Conservation (phyloP, 2,797 vertebrate species). For the Lepus townsendii region DNA sequence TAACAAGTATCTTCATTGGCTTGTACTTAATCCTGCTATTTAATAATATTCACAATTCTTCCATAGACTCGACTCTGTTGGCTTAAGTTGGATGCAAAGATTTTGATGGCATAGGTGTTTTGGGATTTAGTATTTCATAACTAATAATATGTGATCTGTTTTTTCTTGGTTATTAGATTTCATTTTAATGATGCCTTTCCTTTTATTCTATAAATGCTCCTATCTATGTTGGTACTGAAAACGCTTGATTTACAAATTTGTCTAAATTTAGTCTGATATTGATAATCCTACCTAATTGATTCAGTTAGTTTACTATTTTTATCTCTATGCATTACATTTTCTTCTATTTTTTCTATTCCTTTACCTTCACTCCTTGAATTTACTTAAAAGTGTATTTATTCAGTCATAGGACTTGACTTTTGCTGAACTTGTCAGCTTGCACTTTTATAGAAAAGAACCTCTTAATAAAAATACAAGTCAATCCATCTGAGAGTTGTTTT, state of each 20-base stretch:
- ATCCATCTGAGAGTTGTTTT: conserved; percentile 69
- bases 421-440: conserved; percentile 56
- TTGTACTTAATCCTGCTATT: conserved; percentile 17
- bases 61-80: neutral
- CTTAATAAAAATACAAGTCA: conserved; percentile 74
- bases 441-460: conserved; percentile 67
- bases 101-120: neutral
- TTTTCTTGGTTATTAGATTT: neutral
- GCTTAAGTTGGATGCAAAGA: neutral
- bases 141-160: neutral
- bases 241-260: conserved; percentile 5
- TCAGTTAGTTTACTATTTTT: conserved; percentile 13
- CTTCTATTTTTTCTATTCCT: neutral
- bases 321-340: conserved; percentile 5
- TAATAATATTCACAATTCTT: neutral
- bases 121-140: conserved; percentile 38
- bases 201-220: conserved; percentile 2
- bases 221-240: neutral
- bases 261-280: conserved; percentile 14
- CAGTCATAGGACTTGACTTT: conserved; percentile 44
- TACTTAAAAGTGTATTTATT: conserved; percentile 63
- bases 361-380: neutral
- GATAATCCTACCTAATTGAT: conserved; percentile 9
- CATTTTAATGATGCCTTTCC: neutral
- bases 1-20: neutral